Evolutionary conservation across 2,797 vertebrate species (phyloP).

Genomic region (Poecilia wingei): DNA sequence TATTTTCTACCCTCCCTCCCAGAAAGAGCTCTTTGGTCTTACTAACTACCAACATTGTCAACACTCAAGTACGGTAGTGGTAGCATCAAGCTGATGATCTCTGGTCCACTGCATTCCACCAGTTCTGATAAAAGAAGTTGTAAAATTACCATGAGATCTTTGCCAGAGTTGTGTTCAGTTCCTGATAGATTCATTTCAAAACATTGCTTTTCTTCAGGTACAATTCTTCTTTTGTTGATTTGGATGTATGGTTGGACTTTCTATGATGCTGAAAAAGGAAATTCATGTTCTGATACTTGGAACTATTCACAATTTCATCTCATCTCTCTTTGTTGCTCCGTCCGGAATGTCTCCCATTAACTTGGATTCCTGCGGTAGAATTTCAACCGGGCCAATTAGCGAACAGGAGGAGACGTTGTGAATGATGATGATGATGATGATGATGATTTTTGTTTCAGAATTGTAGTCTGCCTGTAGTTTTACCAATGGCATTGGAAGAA

Average conservation of each 20-base stretch:
- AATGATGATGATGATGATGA: no score
- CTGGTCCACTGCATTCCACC: not conserved
- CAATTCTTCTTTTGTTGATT: not conserved
- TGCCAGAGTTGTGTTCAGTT: not conserved
- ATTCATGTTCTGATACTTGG: no score
- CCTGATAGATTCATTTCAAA: not conserved
- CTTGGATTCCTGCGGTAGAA: no score
- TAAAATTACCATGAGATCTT: not conserved
- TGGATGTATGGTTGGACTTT: not conserved
- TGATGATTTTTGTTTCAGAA: no score
- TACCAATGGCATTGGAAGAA: no score
- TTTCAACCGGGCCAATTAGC: no score
- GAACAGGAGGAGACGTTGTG: no score
- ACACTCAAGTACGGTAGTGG: not conserved
- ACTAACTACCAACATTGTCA: not conserved
- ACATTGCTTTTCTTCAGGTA: not conserved
- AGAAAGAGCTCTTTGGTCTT: not conserved
- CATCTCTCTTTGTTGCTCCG: no score
- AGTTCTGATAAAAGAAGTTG: not conserved
- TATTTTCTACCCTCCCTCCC: not conserved
- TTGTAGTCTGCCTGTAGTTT: no score
- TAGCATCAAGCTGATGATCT: not conserved
- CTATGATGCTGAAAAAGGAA: not conserved
- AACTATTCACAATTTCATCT: not conserved
- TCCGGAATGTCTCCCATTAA: no score